phyloP scores from a whole-genome alignment of 2,797 vertebrate species.

The Erethizon dorsatum region DNA sequence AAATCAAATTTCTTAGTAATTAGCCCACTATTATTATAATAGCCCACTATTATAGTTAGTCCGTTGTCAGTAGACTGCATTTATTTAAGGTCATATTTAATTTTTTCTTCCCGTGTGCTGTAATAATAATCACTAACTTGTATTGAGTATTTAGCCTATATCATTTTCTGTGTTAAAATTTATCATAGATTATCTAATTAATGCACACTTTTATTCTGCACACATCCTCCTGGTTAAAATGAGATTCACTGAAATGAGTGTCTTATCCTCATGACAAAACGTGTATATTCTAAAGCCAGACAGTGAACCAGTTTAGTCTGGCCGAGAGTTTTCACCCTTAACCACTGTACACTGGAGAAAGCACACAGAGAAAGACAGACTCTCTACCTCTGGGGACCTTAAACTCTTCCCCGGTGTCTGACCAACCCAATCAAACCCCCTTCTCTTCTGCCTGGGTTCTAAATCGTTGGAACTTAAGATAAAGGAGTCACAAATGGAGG shows the following conservation, averaged over 20 bases:
- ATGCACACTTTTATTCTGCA: neutral
- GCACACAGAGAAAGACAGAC: neutral
- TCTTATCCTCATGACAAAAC: neutral
- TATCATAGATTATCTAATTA: neutral
- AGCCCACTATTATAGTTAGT: neutral
- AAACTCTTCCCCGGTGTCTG: neutral
- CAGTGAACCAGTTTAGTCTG: neutral
- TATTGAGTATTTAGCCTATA: neutral
- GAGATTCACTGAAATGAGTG: neutral
- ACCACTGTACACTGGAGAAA: neutral
- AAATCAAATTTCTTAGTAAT: neutral
- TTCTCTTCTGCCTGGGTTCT: neutral
- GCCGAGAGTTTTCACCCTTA: neutral
- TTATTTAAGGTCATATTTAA: neutral
- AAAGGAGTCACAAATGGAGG: conserved; percentile 20
- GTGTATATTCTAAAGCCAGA: neutral
- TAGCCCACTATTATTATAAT: neutral
- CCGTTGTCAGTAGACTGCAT: conserved; percentile 18
- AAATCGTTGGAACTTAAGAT: neutral
- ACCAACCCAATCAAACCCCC: neutral
- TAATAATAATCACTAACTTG: neutral
- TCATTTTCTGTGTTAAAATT: neutral
- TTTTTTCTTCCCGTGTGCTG: neutral
- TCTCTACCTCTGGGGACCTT: neutral
- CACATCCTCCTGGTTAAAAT: conserved; percentile 2